Evolutionary conservation across 2,888 invertebrate species (phyloP), one percentile per base, ranked within the genome.

Genomic region (Timema podura): DNA sequence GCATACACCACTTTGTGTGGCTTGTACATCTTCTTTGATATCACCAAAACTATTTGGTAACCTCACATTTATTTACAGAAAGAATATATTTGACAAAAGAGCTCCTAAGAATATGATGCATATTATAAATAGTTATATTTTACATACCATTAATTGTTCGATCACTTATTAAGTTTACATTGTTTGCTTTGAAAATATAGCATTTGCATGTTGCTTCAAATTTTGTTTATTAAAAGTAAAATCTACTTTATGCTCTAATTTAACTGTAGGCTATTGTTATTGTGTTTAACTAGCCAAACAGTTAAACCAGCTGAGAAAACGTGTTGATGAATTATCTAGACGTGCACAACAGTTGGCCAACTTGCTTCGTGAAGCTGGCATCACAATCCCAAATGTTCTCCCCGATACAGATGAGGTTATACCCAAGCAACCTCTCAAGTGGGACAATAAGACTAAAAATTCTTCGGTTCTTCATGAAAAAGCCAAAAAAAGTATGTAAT

Each of bases 311-410:
- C 75, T 83, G 16, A 78, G 81, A 71, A 77, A 78, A 13, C 77
- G 81, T 51, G 77, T 83, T 6, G 80, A 79, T 72, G 79, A 79
- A 69, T 76, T 83, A 47, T 69, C 80, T n/a, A 74, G 75, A 46
- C 76, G 82, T 73, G 81, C 80, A 76, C 81, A 82, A 73, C 81
- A 81, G 67, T 75, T 83, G 49, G 76, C 76, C 45, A 77, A 76
- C 71, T 77, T 83, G 67, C 76, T 83, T 45, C 79, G 78, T 73
- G 79, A 81, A 76, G 81, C 82, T 11, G 80, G 81, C 44, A 81
- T 83, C 72, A 76, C 78, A 71, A 75, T 82, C 65, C 82, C 82
- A 16, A 74, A 76, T 67, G 68, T 70, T 46, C 64, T 66, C n/a
- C 67, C 59, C n/a, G 16, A n/a, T 30, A 47, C 13, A 8, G 48